These are phyloP conservation scores for Drosophila grimshawi DNA, from an alignment of 1,140 invertebrate species.

Conservation along the genomic window DNA sequence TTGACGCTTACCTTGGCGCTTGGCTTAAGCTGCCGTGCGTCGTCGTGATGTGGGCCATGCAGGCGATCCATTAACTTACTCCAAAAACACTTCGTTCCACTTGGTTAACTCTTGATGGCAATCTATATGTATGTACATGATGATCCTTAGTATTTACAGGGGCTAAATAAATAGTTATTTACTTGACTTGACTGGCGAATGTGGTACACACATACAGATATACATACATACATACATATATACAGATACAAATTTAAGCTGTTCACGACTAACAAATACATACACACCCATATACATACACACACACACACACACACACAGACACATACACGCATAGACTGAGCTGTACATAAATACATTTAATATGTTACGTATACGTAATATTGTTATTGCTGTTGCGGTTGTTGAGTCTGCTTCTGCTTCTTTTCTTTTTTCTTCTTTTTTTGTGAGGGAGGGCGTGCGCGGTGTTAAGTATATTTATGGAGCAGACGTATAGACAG, in stretches of 20 bases:
- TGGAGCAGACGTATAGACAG: constrained; percentile 66
- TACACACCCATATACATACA: constrained; percentile 7
- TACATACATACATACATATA: constrained; percentile 5
- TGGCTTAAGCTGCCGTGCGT: constrained; percentile 84
- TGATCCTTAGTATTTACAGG: neutral
- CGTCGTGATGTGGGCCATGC: constrained; percentile 83
- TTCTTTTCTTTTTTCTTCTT: constrained; percentile 3
- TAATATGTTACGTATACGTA: constrained; percentile 45
- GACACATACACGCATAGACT: constrained; percentile 8
- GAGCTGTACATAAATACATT: constrained; percentile 37
- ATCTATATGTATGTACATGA: neutral
- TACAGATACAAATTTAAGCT: constrained; percentile 11
- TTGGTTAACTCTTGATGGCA: constrained; percentile 12
- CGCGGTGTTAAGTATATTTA: constrained; percentile 36
- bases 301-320: constrained; percentile 3
- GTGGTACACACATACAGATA: neutral
- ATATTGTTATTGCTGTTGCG: constrained; percentile 36
- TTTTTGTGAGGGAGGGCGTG: neutral
- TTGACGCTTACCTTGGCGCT: constrained; percentile 79
- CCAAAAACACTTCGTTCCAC: constrained; percentile 38
- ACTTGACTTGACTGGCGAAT: neutral
- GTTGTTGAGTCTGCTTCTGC: neutral
- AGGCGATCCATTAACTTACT: constrained; percentile 80
- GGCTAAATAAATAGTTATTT: neutral
- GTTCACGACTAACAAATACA: constrained; percentile 10